Conservation (phyloP, 37 sponge, comb jelly and placozoan species). For the Chondrilla cf. caribensis region DNA sequence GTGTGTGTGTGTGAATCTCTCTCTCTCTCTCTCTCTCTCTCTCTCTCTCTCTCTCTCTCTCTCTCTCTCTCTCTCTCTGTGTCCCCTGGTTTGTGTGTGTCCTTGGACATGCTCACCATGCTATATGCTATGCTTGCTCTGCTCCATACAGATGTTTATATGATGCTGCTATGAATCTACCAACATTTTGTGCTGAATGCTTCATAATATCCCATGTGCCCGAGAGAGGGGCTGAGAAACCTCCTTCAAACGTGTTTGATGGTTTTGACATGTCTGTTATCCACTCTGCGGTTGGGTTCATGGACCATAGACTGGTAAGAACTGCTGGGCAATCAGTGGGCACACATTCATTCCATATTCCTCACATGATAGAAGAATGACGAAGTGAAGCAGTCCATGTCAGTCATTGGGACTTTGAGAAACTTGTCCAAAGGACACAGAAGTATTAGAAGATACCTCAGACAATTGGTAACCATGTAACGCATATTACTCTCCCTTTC, state of each 20-base stretch:
- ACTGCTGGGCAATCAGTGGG: background rate
- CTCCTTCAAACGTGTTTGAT: constrained; percentile 30
- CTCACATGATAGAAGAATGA: background rate
- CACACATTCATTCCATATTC: background rate
- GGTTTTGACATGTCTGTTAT: constrained; percentile 40
- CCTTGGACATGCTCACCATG: too few species aligned
- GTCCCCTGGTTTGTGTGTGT: background rate
- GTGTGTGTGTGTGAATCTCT: constrained; percentile 4
- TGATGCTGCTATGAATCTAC: constrained; percentile 4
- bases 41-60: constrained; percentile 37
- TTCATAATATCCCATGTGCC: background rate
- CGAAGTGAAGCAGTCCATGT: constrained; percentile 6
- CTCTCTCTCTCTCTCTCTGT: constrained; percentile 35
- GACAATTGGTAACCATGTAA: constrained; percentile 4
- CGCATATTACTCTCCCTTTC: background rate
- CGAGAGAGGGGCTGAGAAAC: background rate
- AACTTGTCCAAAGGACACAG: constrained; percentile 35
- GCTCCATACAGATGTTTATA: background rate
- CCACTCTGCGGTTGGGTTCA: constrained; percentile 20
- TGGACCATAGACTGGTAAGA: constrained; percentile 49
- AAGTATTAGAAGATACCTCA: constrained; percentile 37
- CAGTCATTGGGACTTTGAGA: constrained; percentile 17
- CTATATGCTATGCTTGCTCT: background rate
- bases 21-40: constrained; percentile 34
- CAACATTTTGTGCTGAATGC: constrained; percentile 3